Evolutionary conservation across 2,888 invertebrate genomes (phyloP).

Genomic region (Cepaea hortensis): DNA sequence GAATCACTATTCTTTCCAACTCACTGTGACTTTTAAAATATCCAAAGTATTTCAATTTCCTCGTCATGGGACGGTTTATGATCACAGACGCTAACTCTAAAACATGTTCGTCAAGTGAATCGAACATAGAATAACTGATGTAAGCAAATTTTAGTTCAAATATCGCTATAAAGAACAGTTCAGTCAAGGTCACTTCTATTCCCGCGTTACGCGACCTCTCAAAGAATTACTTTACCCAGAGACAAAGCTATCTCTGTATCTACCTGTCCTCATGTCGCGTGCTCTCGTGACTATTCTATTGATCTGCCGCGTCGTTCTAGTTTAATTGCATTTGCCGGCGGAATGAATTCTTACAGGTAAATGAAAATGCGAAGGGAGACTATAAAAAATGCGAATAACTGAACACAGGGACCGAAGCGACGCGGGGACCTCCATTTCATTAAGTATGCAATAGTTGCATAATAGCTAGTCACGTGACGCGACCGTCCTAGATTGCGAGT

Average conservation of each 20-base stretch:
- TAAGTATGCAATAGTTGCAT: slow-evolving; percentile 1
- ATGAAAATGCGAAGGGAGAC: not conserved
- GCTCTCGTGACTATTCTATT: slow-evolving; percentile 8
- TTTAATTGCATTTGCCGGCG: not conserved
- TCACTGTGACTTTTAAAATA: no score
- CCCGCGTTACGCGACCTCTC: no score
- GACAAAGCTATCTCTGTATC: not conserved
- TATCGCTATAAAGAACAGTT: no score
- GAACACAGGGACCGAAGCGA: not conserved
- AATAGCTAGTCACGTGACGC: slow-evolving; percentile 19
- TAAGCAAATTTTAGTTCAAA: no score
- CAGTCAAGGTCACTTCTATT: no score
- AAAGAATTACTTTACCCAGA: not conserved
- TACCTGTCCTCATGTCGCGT: slow-evolving; percentile 4
- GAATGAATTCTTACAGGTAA: not conserved
- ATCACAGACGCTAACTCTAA: no score
- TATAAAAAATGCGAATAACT: not conserved
- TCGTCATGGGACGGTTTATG: no score
- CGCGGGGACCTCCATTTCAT: not conserved
- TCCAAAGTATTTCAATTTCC: no score
- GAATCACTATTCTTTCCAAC: no score
- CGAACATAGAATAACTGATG: no score
- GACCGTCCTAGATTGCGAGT: not conserved
- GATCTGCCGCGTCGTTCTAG: not conserved
- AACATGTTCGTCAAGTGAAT: no score